Evolutionary conservation across 2,113 vertebrate species (phyloP), one percentile per base, ranked within the genome.

Genomic region (Ptyas mucosa): DNA sequence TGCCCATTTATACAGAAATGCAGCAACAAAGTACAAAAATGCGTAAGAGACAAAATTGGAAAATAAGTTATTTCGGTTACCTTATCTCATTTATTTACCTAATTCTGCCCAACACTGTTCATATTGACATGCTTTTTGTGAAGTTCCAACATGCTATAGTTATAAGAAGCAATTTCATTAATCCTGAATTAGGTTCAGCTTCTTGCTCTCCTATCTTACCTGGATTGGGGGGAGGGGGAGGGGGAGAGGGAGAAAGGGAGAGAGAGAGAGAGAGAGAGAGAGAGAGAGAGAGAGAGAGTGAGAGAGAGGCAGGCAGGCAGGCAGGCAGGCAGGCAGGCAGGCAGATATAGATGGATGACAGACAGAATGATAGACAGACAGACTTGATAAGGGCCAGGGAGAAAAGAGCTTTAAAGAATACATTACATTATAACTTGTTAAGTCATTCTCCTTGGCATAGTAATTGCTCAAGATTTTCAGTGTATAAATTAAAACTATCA

Each of bases 161-260:
- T n/a, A n/a, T 88, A 85, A 57, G 15, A 23, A 85, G 94, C 89
- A 89, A 94, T 91, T 75, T 90, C 93, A 94, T 2, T n/a, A 95
- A 93, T 43, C 24, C 43, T 51, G 92, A 85, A 94, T 91, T 46
- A 88, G 87, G 85, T 64, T 90, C 88, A 39, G 23, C 91, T 89
- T 75, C n/a, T 87, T 90, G 93, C 93, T 95, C 94, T 87, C 94
- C 91, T 93, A 57, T 39, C 2, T 91, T 92, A 94, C 94, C 92
- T 0, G 29, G 93, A 89, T 93, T 97, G 95, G 89, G 29, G 29
- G 1, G 10, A n/a, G 10, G 3, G 58, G 3, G 29, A 11, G 23
- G 26, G 10, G 12, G 29, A 10, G 5, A 69, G 61, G 2, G 12
- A n/a, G 64, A 34, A 4, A 69, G 11, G 14, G 14, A 7, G 26